Percentiles rank a stretch among this genome's conserved stretches.
Evolutionary conservation across 1,140 invertebrate species (phyloP).

Genomic region (Trachelipus rathkii): DNA sequence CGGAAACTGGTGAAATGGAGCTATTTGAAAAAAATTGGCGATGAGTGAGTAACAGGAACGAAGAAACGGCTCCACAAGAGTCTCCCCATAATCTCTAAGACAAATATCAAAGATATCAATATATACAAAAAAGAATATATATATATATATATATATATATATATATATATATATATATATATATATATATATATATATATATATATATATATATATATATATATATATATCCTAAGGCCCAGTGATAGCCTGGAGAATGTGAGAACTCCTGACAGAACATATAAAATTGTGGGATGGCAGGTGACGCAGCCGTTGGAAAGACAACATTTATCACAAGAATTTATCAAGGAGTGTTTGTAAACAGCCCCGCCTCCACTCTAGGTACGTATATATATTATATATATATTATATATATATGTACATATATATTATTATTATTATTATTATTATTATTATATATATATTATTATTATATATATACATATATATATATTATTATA

Average conservation of each 20-base stretch:
- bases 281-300: conserved; percentile 63
- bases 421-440: no score
- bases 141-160: conserved; percentile 26
- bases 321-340: conserved; percentile 63
- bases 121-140: conserved; percentile 32
- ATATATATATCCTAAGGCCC: not conserved
- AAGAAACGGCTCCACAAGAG: no score
- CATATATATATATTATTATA: no score
- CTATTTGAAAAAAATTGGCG: no score
- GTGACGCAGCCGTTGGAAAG: conserved; percentile 66
- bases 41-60: no score
- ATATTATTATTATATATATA: no score
- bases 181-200: conserved; percentile 18
- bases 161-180: conserved; percentile 1
- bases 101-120: not conserved
- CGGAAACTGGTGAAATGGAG: no score
- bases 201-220: conserved; percentile 20
- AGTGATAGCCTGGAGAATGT: conserved; percentile 19
- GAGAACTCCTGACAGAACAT: conserved; percentile 59
- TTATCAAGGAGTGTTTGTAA: conserved; percentile 59
- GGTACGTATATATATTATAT: conserved; percentile 51
- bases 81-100: no score
- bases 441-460: no score
- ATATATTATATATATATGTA: not conserved
- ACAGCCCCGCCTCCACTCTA: conserved; percentile 60